A percentile compares a stretch with the other conserved stretches of the same genome.
phyloP scores from a whole-genome alignment of 1,140 invertebrate genomes.

The Diprion similis region DNA sequence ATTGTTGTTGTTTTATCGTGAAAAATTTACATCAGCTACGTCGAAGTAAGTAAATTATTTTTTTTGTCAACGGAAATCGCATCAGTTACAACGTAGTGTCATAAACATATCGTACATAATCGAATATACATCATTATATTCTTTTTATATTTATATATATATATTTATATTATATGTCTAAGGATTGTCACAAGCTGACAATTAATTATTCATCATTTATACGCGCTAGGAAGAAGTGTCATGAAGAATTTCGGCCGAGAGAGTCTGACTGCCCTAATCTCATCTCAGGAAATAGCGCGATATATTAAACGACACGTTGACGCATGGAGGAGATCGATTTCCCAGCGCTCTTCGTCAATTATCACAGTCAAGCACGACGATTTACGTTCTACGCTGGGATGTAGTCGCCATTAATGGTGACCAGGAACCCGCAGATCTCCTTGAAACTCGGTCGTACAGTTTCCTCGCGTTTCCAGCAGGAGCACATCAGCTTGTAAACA shows the following conservation, averaged over 20 bases:
- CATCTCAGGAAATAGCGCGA: no score
- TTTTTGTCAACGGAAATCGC: no score
- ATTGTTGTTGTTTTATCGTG: no score
- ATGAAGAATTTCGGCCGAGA: no score
- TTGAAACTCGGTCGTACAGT: constrained; percentile 75
- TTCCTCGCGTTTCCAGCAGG: constrained; percentile 79
- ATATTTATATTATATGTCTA: constrained; percentile 13
- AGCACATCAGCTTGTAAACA: constrained; percentile 79
- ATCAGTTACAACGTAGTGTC: background rate
- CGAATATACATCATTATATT: background rate
- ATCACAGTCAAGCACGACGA: constrained; percentile 52
- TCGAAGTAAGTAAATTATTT: no score
- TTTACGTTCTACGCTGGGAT: constrained; percentile 53
- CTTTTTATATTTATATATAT: constrained; percentile 10
- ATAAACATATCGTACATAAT: constrained; percentile 15
- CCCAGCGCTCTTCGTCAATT: constrained; percentile 20
- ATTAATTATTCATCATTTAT: no score
- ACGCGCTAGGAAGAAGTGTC: no score
- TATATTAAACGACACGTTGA: no score
- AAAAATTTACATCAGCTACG: no score
- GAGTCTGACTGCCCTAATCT: background rate
- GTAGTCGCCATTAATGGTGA: constrained; percentile 64
- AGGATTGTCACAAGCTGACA: no score
- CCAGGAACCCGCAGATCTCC: constrained; percentile 79
- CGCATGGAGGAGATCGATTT: no score